Conservation (phyloP, 2,888 invertebrate species). For the Cantharis flavilabris region DNA sequence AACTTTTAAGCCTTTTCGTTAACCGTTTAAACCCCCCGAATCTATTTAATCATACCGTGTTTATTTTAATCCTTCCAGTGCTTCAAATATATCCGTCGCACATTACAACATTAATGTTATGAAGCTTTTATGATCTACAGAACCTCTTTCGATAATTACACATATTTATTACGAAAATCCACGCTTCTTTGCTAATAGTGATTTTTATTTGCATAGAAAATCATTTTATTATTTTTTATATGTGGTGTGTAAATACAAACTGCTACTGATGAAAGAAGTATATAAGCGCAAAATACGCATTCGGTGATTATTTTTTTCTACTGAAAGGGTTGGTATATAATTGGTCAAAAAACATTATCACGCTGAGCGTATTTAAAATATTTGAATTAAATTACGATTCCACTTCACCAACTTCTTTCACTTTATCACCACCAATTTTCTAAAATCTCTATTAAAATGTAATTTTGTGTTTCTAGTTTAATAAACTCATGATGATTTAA, state of each 20-base stretch:
- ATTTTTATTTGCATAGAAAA: too few relatives aligned
- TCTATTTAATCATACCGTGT: constrained; percentile 12
- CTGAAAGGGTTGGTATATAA: too few relatives aligned
- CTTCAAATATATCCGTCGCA: background rate
- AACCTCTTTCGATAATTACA: background rate
- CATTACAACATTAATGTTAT: background rate
- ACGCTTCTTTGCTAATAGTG: too few relatives aligned
- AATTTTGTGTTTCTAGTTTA: background rate
- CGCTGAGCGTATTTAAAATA: background rate
- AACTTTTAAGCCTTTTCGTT: constrained; percentile 13
- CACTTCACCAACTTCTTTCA: background rate
- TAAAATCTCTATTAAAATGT: background rate
- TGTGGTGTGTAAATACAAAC: too few relatives aligned
- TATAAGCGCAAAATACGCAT: background rate
- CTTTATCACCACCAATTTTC: background rate
- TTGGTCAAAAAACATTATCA: background rate
- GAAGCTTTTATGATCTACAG: background rate
- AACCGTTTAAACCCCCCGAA: constrained; percentile 9
- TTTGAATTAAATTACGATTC: background rate
- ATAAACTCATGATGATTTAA: background rate
- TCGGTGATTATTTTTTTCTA: too few relatives aligned
- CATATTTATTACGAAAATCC: background rate
- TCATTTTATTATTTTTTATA: too few relatives aligned
- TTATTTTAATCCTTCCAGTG: background rate
- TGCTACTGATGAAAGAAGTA: too few relatives aligned